Percentiles rank a stretch among this genome's conserved stretches.
Conservation (phyloP, 23 tunicate species). For the Halocynthia roretzi region DNA sequence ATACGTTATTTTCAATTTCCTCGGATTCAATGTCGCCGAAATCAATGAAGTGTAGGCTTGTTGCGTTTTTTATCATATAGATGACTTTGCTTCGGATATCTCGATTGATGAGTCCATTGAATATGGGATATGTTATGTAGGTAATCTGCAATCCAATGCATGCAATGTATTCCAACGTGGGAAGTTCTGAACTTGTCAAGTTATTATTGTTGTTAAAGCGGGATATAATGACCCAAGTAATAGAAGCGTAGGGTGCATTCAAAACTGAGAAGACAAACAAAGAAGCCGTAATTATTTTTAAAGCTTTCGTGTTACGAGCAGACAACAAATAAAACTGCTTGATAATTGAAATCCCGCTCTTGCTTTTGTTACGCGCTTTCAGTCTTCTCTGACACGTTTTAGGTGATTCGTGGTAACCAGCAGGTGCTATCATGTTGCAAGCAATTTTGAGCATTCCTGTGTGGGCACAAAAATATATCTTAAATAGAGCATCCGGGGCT, state of each 20-base stretch:
- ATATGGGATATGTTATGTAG: constrained; percentile 6
- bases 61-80: constrained; percentile 8
- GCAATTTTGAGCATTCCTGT: constrained; percentile 20
- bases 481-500: too few species aligned
- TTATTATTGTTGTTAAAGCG: neutral
- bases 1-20: too few species aligned
- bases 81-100: constrained; percentile 13
- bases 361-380: neutral
- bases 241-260: constrained; percentile 7
- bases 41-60: neutral
- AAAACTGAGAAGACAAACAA: constrained; percentile 16
- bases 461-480: neutral
- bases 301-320: constrained; percentile 9
- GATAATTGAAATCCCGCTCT: neutral
- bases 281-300: constrained; percentile 1
- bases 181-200: constrained; percentile 7
- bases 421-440: constrained; percentile 8
- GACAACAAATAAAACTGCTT: neutral
- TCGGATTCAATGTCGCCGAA: neutral
- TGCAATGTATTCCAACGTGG: constrained; percentile 15
- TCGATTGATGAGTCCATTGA: constrained; percentile 15
- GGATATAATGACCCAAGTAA: constrained; percentile 1
- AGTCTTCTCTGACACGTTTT: neutral
- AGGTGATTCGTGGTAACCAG: constrained; percentile 10
- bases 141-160: constrained; percentile 6